Evolutionary conservation across 2,113 vertebrate species (phyloP).

Genomic region (Etheostoma cragini): DNA sequence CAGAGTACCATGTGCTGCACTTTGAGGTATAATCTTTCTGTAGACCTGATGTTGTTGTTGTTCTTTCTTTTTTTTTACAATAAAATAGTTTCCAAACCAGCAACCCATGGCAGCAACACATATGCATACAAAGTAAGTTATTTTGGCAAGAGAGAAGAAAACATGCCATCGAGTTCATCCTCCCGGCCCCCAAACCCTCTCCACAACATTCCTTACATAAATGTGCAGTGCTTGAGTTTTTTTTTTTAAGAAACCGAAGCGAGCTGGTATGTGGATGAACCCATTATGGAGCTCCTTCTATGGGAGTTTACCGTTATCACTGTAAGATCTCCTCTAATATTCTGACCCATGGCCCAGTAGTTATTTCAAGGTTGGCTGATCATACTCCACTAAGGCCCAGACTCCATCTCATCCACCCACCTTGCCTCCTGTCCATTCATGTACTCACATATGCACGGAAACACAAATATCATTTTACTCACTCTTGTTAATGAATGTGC

Average conservation of each 20-base stretch:
- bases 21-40: slow-evolving; percentile 1
- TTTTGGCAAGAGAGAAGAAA: slow-evolving; percentile 52
- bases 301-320: slow-evolving; percentile 54
- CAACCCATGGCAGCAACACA: not conserved
- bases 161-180: slow-evolving; percentile 59
- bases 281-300: slow-evolving; percentile 55
- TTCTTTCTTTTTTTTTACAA: not conserved
- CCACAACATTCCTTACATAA: slow-evolving; percentile 82
- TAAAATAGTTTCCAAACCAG: slow-evolving; percentile 10
- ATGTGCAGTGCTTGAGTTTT: slow-evolving; percentile 58
- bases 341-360: slow-evolving; percentile 58
- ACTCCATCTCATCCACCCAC: slow-evolving; percentile 7
- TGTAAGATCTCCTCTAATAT: slow-evolving; percentile 58
- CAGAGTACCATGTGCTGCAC: not conserved
- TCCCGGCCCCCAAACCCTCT: slow-evolving; percentile 48
- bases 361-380: slow-evolving; percentile 62
- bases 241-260: slow-evolving; percentile 72
- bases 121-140: slow-evolving; percentile 15
- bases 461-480: slow-evolving; percentile 36
- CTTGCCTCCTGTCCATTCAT: not conserved
- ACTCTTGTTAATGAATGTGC: slow-evolving; percentile 54
- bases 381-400: slow-evolving; percentile 10
- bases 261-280: slow-evolving; percentile 71
- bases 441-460: slow-evolving; percentile 10
- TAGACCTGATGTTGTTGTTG: not conserved